Percentiles rank a stretch among this genome's conserved stretches.
Evolutionary conservation across 2,797 vertebrate genomes (phyloP).

Genomic region (Amblyraja radiata): DNA sequence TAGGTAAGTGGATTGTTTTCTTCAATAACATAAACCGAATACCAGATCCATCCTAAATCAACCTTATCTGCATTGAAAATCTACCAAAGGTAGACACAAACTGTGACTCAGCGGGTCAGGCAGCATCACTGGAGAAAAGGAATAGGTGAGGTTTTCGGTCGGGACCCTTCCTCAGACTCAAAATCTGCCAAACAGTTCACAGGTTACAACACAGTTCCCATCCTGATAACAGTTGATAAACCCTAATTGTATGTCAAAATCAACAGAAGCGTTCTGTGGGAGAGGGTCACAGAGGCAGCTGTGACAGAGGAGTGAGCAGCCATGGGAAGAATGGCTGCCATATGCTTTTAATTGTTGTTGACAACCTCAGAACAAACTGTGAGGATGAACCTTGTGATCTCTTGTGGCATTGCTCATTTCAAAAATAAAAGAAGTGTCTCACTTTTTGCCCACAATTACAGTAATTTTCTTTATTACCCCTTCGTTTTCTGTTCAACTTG

Average conservation of each 20-base stretch:
- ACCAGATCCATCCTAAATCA: conserved; percentile 9
- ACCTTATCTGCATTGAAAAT: background rate
- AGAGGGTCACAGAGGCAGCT: too few relatives aligned
- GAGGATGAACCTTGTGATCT: background rate
- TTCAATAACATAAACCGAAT: background rate
- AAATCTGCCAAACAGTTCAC: too few relatives aligned
- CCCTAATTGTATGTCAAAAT: too few relatives aligned
- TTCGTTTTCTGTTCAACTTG: background rate
- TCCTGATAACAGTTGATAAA: too few relatives aligned
- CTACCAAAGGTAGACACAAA: background rate
- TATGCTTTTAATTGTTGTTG: background rate
- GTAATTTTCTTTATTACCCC: background rate
- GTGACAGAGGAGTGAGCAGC: too few relatives aligned
- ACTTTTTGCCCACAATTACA: background rate
- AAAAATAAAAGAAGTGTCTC: background rate
- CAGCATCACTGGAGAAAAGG: too few relatives aligned
- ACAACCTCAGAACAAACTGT: background rate
- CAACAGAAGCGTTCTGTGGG: too few relatives aligned
- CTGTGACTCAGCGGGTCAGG: too few relatives aligned
- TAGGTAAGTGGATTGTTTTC: background rate
- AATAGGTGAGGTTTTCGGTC: too few relatives aligned
- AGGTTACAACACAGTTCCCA: too few relatives aligned
- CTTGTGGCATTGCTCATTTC: background rate
- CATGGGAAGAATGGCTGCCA: too few relatives aligned
- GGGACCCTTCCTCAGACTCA: too few relatives aligned